Evolutionary conservation across 2,888 invertebrate genomes (phyloP).

Genomic region (Harpalus rufipes): DNA sequence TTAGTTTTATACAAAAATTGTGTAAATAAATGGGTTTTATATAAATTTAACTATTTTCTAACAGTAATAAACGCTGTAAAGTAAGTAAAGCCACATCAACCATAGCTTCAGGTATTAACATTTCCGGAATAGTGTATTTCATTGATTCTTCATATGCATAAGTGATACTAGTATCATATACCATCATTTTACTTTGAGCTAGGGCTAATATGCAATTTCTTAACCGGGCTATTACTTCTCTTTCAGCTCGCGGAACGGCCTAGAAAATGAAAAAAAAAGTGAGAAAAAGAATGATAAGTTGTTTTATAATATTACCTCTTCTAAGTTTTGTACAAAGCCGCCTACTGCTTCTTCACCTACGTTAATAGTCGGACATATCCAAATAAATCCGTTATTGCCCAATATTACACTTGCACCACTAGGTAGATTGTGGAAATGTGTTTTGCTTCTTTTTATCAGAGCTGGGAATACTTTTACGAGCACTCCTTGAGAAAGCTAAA

Average conservation of each 20-base stretch:
- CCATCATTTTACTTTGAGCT: constrained; percentile 91
- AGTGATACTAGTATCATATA: constrained; percentile 94
- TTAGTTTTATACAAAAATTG: constrained; percentile 25
- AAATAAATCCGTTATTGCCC: constrained; percentile 97
- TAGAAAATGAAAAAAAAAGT: constrained; percentile 74
- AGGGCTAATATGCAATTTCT: constrained; percentile 94
- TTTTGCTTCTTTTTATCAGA: constrained; percentile 94
- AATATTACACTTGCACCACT: constrained; percentile 95
- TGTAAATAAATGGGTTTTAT: constrained; percentile 47
- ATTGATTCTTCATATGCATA: constrained; percentile 94
- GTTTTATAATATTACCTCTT: constrained; percentile 76
- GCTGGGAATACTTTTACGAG: constrained; percentile 95
- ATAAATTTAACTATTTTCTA: constrained; percentile 68
- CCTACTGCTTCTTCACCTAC: constrained; percentile 84
- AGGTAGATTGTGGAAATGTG: constrained; percentile 95
- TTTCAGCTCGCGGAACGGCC: constrained; percentile 85
- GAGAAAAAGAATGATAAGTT: background rate
- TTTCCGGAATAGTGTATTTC: constrained; percentile 87
- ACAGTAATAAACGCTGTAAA: constrained; percentile 84
- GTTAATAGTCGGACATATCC: constrained; percentile 88
- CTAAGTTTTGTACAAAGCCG: constrained; percentile 88
- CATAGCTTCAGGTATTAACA: constrained; percentile 91
- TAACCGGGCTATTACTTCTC: constrained; percentile 92
- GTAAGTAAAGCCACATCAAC: constrained; percentile 89
- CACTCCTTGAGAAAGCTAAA: constrained; percentile 90